Evolutionary conservation across 2,113 vertebrate species (phyloP).

Genomic region (Epinephelus fuscoguttatus): DNA sequence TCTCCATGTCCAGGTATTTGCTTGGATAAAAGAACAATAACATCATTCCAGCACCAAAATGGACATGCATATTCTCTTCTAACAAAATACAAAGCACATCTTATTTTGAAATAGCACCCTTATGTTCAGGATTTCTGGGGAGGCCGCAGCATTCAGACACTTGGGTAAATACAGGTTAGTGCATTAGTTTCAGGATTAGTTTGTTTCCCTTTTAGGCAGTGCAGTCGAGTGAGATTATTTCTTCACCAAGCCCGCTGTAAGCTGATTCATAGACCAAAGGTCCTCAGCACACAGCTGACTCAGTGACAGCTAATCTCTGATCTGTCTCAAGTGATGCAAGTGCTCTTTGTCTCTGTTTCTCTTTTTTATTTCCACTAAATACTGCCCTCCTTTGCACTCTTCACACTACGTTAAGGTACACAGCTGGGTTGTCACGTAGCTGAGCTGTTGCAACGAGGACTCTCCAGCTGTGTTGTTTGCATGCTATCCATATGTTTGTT

Average conservation of each 20-base stretch:
- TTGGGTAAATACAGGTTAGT: constrained; percentile 8
- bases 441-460: not conserved
- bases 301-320: constrained; percentile 70
- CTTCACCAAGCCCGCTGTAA: constrained; percentile 37
- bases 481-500: constrained; percentile 30
- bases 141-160: not conserved
- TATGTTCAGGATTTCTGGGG: not conserved
- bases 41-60: not conserved
- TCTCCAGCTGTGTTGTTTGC: not conserved
- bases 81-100: not conserved
- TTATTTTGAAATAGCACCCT: not conserved
- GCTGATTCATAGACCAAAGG: constrained; percentile 79
- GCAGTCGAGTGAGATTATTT: constrained; percentile 57
- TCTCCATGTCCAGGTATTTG: not conserved
- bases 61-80: not conserved
- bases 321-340: constrained; percentile 47
- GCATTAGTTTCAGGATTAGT: constrained; percentile 27
- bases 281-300: constrained; percentile 73
- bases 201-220: constrained; percentile 22
- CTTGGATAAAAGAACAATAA: not conserved
- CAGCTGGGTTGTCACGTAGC: constrained; percentile 34
- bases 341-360: constrained; percentile 11
- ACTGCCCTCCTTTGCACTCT: constrained; percentile 1
- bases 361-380: constrained; percentile 9
- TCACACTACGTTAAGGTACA: not conserved